Base-by-base conservation (phyloP, 1,140 invertebrate genomes). In the Sitophilus oryzae region DNA sequence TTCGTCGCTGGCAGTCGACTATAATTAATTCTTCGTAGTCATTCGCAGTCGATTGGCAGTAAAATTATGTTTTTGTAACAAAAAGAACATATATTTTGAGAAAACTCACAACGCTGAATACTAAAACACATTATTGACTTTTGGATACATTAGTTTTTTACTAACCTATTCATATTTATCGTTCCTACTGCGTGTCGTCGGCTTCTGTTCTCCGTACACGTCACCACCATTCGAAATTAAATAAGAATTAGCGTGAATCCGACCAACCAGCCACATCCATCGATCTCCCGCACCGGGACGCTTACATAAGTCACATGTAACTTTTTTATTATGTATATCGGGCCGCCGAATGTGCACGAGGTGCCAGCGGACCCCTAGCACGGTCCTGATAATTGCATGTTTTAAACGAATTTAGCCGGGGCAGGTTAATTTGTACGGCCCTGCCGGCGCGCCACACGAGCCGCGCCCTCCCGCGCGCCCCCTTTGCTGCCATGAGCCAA, bases 331-430 rank as follows among this genome's bases (percentile, higher is more conserved):
- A 56, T 65, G 61, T 61, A 40, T 49, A 46, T 34, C 3, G 43
- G 52, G n/a, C n/a, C n/a, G n/a, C n/a, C 45, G 52, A 50, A 52
- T 56, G 55, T 58, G 61, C 63, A 65, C 60, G 61, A 64, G 60
- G 64, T 66, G 63, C 64, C 64, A 64, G 66, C 52, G 50, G 21
- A 58, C 48, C 60, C 57, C 62, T 60, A 63, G 66, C 63, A 66
- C 65, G 59, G 65, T 51, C 60, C 59, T 60, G 63, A 68, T 68
- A 68, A 68, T 68, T 68, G 66, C 66, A 68, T 68, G 66, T 60
- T 66, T 66, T 68, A 65, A 68, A 66, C 66, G 62, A 68, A 66
- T 68, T 68, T 66, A 65, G 63, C 52, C 66, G 65, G n/a, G n/a
- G 62, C 59, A 65, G 63, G 59, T 66, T 68, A 68, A 68, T 68